Conservation (phyloP, 2,113 vertebrate species). For the Irena cyanogastra region DNA sequence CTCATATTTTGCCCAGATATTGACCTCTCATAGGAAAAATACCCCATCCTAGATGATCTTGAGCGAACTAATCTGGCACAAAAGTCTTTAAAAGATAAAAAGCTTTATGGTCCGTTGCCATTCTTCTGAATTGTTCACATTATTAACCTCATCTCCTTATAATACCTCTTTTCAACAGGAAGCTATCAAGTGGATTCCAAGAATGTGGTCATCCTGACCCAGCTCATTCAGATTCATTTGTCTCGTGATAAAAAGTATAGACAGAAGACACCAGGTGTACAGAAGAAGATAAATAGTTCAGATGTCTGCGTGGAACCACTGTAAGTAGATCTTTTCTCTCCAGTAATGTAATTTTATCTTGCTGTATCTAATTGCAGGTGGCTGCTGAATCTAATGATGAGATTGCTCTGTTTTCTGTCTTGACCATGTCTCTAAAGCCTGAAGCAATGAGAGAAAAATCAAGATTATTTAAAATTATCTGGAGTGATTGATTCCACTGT, state of each 20-base stretch:
- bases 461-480: background rate
- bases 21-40: background rate
- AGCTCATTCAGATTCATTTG: slow-evolving; percentile 1
- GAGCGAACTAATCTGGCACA: background rate
- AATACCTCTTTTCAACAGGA: slow-evolving; percentile 41
- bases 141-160: background rate
- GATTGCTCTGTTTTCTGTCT: background rate
- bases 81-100: background rate
- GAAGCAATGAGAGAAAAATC: background rate
- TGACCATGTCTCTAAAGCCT: background rate
- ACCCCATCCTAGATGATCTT: background rate
- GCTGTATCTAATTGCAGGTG: slow-evolving; percentile 30
- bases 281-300: slow-evolving; percentile 32
- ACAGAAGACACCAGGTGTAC: background rate
- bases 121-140: background rate
- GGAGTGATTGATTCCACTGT: background rate
- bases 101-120: background rate
- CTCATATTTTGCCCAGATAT: background rate
- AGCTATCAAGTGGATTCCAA: slow-evolving; percentile 3
- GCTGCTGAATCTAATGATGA: slow-evolving; percentile 15
- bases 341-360: slow-evolving; percentile 52
- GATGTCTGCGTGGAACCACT: background rate
- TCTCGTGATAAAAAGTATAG: background rate
- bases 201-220: background rate
- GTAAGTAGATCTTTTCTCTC: slow-evolving; percentile 41